These are phyloP conservation scores for Phycodurus eques DNA, from an alignment of 2,113 vertebrate genomes.

Conservation along the genomic window DNA sequence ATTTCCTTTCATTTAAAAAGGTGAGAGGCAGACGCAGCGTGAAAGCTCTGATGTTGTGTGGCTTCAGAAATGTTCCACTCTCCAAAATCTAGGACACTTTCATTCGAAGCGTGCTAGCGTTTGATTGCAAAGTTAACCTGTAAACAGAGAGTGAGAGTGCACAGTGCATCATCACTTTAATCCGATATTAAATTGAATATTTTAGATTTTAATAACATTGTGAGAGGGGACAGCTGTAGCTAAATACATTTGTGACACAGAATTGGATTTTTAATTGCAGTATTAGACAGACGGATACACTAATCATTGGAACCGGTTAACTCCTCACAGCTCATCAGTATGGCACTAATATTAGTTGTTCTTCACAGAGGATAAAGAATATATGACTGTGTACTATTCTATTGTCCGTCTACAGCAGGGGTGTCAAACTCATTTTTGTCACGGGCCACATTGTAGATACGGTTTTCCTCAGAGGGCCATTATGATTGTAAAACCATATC, in stretches of 20 bases:
- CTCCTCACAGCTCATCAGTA: too few relatives aligned
- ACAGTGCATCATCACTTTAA: background rate
- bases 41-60: slow-evolving; percentile 28
- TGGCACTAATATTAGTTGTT: too few relatives aligned
- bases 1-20: slow-evolving; percentile 62
- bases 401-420: too few relatives aligned
- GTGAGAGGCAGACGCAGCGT: slow-evolving; percentile 24
- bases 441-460: too few relatives aligned
- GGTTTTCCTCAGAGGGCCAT: too few relatives aligned
- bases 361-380: too few relatives aligned
- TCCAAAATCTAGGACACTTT: slow-evolving; percentile 10
- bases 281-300: too few relatives aligned
- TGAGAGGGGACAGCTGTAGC: background rate
- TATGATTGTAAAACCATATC: too few relatives aligned
- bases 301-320: too few relatives aligned
- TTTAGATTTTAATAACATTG: background rate
- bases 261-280: background rate
- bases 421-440: too few relatives aligned
- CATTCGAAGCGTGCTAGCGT: slow-evolving; percentile 5
- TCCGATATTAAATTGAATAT: background rate
- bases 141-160: background rate
- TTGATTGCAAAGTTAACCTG: background rate
- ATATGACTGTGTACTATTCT: too few relatives aligned
- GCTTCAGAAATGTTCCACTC: slow-evolving; percentile 20
- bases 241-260: background rate